These are phyloP conservation scores for Tachysurus fulvidraco DNA, from an alignment of 2,113 vertebrate species.

Conservation along the genomic window DNA sequence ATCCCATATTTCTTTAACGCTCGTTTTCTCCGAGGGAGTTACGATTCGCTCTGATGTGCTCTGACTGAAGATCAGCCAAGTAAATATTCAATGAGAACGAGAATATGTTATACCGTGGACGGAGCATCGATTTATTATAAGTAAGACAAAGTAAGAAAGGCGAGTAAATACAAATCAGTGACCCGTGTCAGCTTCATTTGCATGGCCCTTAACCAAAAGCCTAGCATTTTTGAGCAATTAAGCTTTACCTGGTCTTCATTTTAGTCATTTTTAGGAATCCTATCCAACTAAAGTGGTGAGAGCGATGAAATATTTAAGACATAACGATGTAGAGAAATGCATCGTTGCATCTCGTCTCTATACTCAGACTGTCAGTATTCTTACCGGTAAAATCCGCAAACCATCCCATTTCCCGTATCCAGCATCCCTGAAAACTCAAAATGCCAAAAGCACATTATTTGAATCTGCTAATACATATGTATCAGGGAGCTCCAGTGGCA, in stretches of 20 bases:
- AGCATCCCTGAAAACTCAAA: background rate
- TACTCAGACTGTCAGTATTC: background rate
- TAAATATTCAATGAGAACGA: background rate
- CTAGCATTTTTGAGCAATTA: background rate
- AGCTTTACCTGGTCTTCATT: background rate
- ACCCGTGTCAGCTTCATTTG: background rate
- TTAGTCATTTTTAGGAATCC: background rate
- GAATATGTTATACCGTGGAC: background rate
- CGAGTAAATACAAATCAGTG: background rate
- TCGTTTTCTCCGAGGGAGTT: background rate
- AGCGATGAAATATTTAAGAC: background rate
- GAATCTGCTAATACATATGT: constrained; percentile 5
- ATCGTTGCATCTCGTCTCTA: no score
- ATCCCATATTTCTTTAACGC: background rate
- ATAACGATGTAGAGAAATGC: background rate
- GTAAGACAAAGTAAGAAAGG: background rate
- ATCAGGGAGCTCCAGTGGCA: background rate
- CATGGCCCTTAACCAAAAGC: background rate
- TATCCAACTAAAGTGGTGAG: background rate
- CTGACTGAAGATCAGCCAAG: background rate
- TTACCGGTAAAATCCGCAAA: background rate
- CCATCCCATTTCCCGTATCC: background rate
- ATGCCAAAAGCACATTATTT: background rate
- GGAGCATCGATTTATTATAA: background rate
- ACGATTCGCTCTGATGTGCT: background rate